phyloP scores from a whole-genome alignment of 2,888 invertebrate genomes.

The Ypsolopha scabrella region DNA sequence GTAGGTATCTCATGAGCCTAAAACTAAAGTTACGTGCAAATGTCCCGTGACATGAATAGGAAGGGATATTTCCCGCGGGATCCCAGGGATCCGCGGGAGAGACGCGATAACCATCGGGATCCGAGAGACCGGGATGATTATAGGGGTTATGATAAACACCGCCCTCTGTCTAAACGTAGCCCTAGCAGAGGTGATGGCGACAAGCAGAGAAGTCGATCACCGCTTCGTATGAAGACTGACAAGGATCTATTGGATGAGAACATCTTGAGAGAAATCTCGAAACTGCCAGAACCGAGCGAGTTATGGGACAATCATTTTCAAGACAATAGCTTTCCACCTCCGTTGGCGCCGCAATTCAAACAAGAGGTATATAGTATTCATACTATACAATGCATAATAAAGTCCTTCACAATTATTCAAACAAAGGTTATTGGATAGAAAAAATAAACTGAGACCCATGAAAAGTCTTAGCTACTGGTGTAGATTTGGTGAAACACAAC shows the following conservation, averaged over 20 bases:
- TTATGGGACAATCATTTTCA: slow-evolving; percentile 54
- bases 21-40: slow-evolving; percentile 8
- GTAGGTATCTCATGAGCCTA: no score
- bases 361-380: slow-evolving; percentile 25
- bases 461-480: no score
- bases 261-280: slow-evolving; percentile 52
- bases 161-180: slow-evolving; percentile 29
- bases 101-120: slow-evolving; percentile 8
- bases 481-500: no score
- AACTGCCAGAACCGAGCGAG: slow-evolving; percentile 54
- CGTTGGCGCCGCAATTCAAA: slow-evolving; percentile 20
- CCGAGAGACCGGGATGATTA: neutral
- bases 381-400: no score
- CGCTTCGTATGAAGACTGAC: slow-evolving; percentile 31
- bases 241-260: slow-evolving; percentile 53
- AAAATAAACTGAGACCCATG: no score
- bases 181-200: slow-evolving; percentile 19
- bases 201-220: slow-evolving; percentile 42
- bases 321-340: slow-evolving; percentile 27
- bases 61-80: slow-evolving; percentile 23
- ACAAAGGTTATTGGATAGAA: no score
- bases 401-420: no score
- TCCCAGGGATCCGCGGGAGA: slow-evolving; percentile 4
- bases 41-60: slow-evolving; percentile 35
- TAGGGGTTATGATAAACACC: slow-evolving; percentile 11